phyloP scores from a whole-genome alignment of 2,797 vertebrate species.

The Gallinago nigripennis region DNA sequence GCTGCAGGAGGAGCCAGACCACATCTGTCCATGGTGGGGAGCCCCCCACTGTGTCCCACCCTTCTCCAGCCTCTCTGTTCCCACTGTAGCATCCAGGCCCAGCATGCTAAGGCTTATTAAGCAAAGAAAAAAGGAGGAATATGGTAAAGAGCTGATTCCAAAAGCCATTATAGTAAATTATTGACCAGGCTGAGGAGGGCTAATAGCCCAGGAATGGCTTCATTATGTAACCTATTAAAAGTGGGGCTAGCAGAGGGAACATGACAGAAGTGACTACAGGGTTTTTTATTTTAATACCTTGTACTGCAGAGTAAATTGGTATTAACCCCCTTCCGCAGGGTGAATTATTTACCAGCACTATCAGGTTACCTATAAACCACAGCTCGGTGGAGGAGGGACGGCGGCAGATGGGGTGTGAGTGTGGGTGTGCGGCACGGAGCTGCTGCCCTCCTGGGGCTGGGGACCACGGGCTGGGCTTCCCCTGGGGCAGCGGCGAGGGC shows the following conservation, averaged over 20 bases:
- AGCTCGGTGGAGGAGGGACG: background rate
- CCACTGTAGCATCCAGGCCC: background rate
- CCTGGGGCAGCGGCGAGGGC: background rate
- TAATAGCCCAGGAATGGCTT: slow-evolving; percentile 57
- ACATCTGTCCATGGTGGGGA: fast-evolving
- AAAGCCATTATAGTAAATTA: slow-evolving; percentile 59
- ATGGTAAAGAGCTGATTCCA: slow-evolving; percentile 37
- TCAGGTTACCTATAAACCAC: background rate
- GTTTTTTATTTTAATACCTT: slow-evolving; percentile 55
- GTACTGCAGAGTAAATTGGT: slow-evolving; percentile 32
- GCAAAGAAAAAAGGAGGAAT: background rate
- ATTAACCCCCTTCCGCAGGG: slow-evolving; percentile 41
- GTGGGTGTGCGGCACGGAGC: background rate
- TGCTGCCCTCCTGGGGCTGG: background rate
- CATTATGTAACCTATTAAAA: slow-evolving; percentile 74
- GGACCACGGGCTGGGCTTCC: background rate
- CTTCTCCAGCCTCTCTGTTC: background rate
- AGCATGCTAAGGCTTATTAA: background rate
- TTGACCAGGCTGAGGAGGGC: slow-evolving; percentile 60
- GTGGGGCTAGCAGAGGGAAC: slow-evolving; percentile 39
- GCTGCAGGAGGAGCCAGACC: background rate
- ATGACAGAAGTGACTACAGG: slow-evolving; percentile 47
- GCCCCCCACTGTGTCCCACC: background rate
- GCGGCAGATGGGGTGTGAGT: background rate
- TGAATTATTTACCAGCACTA: slow-evolving; percentile 61